Evolutionary conservation across 2,888 invertebrate species (phyloP).

Genomic region (Drosophila subsilvestris): DNA sequence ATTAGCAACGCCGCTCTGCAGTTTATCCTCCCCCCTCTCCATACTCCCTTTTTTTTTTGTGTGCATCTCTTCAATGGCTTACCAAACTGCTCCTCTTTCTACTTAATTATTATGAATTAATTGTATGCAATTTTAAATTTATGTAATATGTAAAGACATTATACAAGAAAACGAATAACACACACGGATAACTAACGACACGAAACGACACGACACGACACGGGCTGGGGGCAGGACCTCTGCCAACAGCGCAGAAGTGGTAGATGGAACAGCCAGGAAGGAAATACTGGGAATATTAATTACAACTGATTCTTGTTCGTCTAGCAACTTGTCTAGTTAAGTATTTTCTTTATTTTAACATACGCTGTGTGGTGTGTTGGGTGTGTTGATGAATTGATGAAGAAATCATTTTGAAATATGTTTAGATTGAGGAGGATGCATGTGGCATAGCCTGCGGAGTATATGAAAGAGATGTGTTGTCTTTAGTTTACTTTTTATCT

Average conservation of each 20-base stretch:
- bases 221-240: too few relatives aligned
- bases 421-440: neutral
- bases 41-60: conserved; percentile 48
- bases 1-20: conserved; percentile 23
- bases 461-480: neutral
- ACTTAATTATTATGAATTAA: conserved; percentile 76
- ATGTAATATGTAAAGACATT: conserved; percentile 62
- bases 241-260: too few relatives aligned
- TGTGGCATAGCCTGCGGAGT: neutral
- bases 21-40: neutral
- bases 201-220: too few relatives aligned
- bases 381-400: neutral
- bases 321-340: neutral
- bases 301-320: neutral
- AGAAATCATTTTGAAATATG: neutral
- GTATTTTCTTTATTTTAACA: neutral
- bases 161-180: conserved; percentile 27
- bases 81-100: conserved; percentile 60
- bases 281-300: too few relatives aligned
- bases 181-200: too few relatives aligned
- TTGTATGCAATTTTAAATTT: conserved; percentile 75
- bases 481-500: neutral
- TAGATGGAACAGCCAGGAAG: too few relatives aligned
- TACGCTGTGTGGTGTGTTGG: neutral
- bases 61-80: conserved; percentile 61